Conservation (phyloP, 2,888 invertebrate species). For the Rhyacophila evoluta region DNA sequence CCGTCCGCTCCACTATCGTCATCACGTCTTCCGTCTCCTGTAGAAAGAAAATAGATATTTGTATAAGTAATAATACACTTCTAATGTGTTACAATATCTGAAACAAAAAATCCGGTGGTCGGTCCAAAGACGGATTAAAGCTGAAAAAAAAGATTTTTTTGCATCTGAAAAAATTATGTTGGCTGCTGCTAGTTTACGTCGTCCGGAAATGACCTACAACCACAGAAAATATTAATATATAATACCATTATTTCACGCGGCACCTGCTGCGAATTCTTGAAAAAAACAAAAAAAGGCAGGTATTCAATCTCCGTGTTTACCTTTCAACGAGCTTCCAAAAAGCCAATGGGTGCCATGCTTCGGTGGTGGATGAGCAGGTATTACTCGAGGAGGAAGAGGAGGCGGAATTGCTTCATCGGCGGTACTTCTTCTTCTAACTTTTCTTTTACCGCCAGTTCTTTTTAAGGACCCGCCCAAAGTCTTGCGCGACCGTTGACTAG, state of each 20-base stretch:
- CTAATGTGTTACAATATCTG: too few relatives aligned
- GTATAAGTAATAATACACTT: too few relatives aligned
- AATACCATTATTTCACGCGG: too few relatives aligned
- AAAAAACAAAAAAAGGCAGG: not conserved
- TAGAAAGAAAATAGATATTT: slow-evolving; percentile 26
- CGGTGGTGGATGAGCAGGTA: slow-evolving; percentile 23
- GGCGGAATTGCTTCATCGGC: slow-evolving; percentile 46
- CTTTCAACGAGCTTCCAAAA: slow-evolving; percentile 50
- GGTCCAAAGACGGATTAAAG: too few relatives aligned
- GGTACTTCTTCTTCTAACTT: slow-evolving; percentile 38
- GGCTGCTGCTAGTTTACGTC: too few relatives aligned
- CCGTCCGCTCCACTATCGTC: slow-evolving; percentile 45
- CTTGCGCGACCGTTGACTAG: slow-evolving; percentile 23
- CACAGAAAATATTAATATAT: too few relatives aligned
- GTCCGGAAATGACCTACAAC: too few relatives aligned
- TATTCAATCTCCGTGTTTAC: slow-evolving; percentile 32
- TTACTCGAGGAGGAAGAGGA: slow-evolving; percentile 29
- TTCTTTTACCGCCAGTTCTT: slow-evolving; percentile 43
- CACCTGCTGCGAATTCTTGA: too few relatives aligned
- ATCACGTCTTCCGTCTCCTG: slow-evolving; percentile 49
- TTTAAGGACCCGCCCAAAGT: slow-evolving; percentile 45
- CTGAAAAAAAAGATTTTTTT: too few relatives aligned
- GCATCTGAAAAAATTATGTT: too few relatives aligned
- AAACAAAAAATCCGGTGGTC: too few relatives aligned
- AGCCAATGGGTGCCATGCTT: slow-evolving; percentile 47